These are phyloP conservation scores for Caenorhabditis remanei DNA, from an alignment of 1,140 invertebrate genomes.

Conservation along the genomic window DNA sequence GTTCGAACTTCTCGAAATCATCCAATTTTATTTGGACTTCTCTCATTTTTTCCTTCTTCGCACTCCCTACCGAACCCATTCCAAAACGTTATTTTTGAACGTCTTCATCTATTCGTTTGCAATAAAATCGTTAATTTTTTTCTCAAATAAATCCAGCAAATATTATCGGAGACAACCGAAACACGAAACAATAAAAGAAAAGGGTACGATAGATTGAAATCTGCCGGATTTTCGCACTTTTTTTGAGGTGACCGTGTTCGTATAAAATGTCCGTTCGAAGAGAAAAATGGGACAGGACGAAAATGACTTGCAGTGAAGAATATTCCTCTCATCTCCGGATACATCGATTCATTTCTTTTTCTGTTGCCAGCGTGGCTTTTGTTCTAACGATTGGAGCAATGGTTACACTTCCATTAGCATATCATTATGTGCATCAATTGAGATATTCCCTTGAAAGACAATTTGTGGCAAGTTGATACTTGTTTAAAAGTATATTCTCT, in stretches of 20 bases:
- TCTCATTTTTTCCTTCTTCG: background rate
- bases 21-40: background rate
- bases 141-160: background rate
- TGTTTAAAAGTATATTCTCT: too few relatives aligned
- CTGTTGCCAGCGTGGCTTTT: constrained; percentile 8
- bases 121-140: constrained; percentile 37
- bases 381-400: constrained; percentile 15
- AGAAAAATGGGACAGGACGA: background rate
- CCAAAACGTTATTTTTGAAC: constrained; percentile 25
- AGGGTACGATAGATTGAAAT: constrained; percentile 10
- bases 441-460: constrained; percentile 25
- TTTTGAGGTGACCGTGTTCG: background rate
- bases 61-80: constrained; percentile 30
- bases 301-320: background rate
- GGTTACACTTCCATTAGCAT: constrained; percentile 16
- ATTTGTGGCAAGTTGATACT: constrained; percentile 5
- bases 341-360: constrained; percentile 19
- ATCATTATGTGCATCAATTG: constrained; percentile 12
- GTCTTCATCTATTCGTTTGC: constrained; percentile 29
- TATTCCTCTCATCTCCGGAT: constrained; percentile 21
- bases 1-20: background rate
- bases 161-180: background rate
- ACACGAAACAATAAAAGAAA: constrained; percentile 29
- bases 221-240: constrained; percentile 48
- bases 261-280: constrained; percentile 8